Base-by-base conservation (phyloP, 2,888 invertebrate genomes). In the Pristionchus arcanus region DNA sequence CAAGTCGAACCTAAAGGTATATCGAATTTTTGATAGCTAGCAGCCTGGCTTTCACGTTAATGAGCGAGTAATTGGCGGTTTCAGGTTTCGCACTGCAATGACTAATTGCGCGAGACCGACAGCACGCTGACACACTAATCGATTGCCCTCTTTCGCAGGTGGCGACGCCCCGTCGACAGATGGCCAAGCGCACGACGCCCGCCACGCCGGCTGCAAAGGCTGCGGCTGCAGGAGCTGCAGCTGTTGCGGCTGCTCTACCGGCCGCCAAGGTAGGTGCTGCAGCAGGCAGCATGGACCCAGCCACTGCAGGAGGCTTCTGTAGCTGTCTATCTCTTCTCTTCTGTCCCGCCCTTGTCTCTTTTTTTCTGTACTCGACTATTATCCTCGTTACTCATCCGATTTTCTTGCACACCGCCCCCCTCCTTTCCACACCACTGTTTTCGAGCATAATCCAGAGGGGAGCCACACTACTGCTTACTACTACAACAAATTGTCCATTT, bases 141-240 rank as follows among this genome's bases (percentile, higher is more conserved):
- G 42, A 49, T 49, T 49, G 42, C 77, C 19, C 16, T 5, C 83
- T 49, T 49, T 66, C 63, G 21, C 71, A 88, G 87, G 87, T 88
- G 9, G 87, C 87, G 2, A 88, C 87, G 7, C 87, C 87, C 1
- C 74, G 74, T 21, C 87, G 87, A 25, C 63, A n/a, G 25, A 63
- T 63, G 63, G 63, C 63, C n/a, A 63, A 63, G 63, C 63, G 63
- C 11, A 5, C 63, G 59, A 59, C 25, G 13, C 21, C 59, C 34
- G 53, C 31, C 28, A 25, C 71, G 15, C 71, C 87, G 2, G 59
- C 31, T 1, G 9, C 53, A 1, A 87, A 68, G 71, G 53, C 87
- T 19, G n/a, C 37, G 21, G 16, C 66, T 28, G 42, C 37, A 9
- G 37, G 21, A 66, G 25, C 66, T 34, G n/a, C 68, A 66, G 66